Evolutionary conservation across 2,113 vertebrate species (phyloP).

Genomic region (Malaclemys terrapin): DNA sequence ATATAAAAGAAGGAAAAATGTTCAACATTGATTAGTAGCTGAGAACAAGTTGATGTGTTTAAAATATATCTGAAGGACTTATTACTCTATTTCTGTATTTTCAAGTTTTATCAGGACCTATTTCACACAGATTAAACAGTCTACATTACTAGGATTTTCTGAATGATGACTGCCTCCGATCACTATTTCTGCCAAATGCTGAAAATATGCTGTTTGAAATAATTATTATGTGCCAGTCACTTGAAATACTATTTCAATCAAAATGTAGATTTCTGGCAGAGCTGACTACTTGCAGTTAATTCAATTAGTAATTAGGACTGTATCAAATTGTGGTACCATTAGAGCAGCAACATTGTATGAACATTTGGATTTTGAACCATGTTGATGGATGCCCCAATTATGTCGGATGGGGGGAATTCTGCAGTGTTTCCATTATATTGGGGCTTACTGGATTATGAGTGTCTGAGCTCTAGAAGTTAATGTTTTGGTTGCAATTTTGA

Average conservation of each 20-base stretch:
- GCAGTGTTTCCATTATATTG: neutral
- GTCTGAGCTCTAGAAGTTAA: neutral
- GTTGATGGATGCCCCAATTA: fast-evolving
- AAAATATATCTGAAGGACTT: neutral
- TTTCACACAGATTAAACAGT: neutral
- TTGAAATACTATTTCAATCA: neutral
- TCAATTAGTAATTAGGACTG: neutral
- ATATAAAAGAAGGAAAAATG: conserved; percentile 38
- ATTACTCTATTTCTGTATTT: neutral
- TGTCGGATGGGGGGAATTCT: neutral
- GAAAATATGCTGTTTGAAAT: neutral
- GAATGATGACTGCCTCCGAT: neutral
- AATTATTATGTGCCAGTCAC: neutral
- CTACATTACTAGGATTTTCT: neutral
- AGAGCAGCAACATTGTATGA: neutral
- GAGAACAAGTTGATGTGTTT: conserved; percentile 22
- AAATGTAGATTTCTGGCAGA: neutral
- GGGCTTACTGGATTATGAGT: neutral
- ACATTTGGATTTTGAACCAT: neutral
- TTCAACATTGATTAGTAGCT: conserved; percentile 64
- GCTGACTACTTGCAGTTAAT: neutral
- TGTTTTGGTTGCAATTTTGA: neutral
- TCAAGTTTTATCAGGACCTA: neutral
- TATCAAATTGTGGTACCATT: neutral
- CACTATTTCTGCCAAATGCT: neutral